Evolutionary conservation across 2,797 vertebrate genomes (phyloP).

Genomic region (Sebastes glaucus): DNA sequence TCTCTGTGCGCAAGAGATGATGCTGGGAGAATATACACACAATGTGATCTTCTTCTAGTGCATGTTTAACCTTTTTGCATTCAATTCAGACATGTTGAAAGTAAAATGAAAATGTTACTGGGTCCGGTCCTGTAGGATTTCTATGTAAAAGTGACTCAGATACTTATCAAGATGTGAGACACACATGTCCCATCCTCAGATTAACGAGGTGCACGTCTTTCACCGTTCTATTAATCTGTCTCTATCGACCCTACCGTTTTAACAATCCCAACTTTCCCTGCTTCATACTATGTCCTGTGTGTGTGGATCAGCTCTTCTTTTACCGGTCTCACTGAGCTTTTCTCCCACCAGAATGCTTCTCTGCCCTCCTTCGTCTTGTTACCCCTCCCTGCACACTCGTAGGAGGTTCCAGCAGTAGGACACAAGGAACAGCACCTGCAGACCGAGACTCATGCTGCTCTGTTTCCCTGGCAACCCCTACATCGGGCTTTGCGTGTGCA

Average conservation of each 20-base stretch:
- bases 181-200: background rate
- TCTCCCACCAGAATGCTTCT: background rate
- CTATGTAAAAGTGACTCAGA: too few relatives aligned
- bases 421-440: constrained; percentile 82
- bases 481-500: constrained; percentile 78
- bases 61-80: background rate
- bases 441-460: constrained; percentile 75
- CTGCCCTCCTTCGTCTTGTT: background rate
- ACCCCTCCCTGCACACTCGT: constrained; percentile 28
- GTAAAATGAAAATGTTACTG: background rate
- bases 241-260: background rate
- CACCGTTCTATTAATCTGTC: background rate
- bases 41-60: background rate
- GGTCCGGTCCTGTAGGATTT: background rate
- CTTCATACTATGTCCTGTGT: background rate
- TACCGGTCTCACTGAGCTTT: background rate
- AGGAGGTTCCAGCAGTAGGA: constrained; percentile 77
- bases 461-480: constrained; percentile 84
- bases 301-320: background rate
- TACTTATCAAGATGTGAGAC: background rate
- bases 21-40: background rate
- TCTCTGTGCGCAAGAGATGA: background rate
- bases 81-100: background rate
- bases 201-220: background rate
- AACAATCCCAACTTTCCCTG: background rate